phyloP scores from a whole-genome alignment of 1,140 invertebrate genomes.

The Cydia fagiglandana region DNA sequence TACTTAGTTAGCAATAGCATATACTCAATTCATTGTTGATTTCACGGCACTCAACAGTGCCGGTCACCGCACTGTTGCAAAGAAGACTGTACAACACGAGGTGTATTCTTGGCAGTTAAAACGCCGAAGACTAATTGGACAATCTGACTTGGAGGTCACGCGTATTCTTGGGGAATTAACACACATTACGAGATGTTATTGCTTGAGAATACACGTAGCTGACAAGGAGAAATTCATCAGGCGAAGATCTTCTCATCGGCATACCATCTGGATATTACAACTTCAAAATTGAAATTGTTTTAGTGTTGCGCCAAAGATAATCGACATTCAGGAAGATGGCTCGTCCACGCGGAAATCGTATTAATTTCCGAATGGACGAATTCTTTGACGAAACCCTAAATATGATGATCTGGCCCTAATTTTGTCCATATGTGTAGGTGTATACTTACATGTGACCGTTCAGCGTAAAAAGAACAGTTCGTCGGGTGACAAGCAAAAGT shows the following conservation, averaged over 20 bases:
- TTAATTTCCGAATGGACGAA: constrained; percentile 2
- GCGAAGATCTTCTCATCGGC: constrained; percentile 48
- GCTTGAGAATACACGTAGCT: constrained; percentile 99
- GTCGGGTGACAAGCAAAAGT: no score
- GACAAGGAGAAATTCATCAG: constrained; percentile 80
- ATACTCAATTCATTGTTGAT: background rate
- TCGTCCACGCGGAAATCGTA: constrained; percentile 14
- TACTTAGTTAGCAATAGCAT: background rate
- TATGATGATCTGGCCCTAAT: background rate
- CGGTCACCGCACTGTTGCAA: background rate
- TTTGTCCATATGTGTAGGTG: background rate
- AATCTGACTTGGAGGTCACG: constrained; percentile 88
- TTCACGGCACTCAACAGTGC: background rate
- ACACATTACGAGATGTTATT: constrained; percentile 95
- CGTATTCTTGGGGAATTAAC: constrained; percentile 98
- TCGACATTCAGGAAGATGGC: background rate
- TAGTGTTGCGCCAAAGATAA: constrained; percentile 30
- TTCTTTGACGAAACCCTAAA: constrained; percentile 28
- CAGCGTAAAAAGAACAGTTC: background rate
- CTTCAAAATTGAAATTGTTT: constrained; percentile 15
- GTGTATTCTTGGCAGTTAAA: constrained; percentile 18
- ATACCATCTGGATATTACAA: background rate
- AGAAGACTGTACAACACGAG: constrained; percentile 19
- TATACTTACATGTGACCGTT: background rate
- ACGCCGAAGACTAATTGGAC: constrained; percentile 35